Evolutionary conservation across 2,113 vertebrate species (phyloP), one percentile per base, ranked within the genome.

Genomic region (Promerops cafer): DNA sequence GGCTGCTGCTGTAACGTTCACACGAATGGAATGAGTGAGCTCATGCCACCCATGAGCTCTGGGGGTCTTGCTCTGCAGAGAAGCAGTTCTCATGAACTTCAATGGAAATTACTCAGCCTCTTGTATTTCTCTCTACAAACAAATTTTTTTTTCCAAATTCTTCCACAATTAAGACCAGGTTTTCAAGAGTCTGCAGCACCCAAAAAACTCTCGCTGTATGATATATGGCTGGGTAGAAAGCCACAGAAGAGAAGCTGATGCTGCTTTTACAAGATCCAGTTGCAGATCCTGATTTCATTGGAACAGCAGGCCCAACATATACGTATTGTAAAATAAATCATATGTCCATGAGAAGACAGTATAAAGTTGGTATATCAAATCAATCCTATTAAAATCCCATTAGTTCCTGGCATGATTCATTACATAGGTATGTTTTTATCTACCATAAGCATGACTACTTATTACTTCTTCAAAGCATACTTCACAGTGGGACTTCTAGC

Each of bases 1-100:
- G 24, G 56, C 42, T 84, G 39, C 19, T n/a, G 39, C 22, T 40
- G 2, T 35, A 33, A 23, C 0, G 0, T n/a, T 79, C 28, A 15
- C 37, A 18, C 0, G 1, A 33, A 44, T 3, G 1, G 5, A 80
- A 30, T 17, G 52, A 66, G 13, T 1, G 47, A 66, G 16, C 11
- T 95, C 18, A n/a, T 14, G 30, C 37, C 14, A 33, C 10, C 15
- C 24, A 13, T 11, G 12, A 13, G n/a, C n/a, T 61, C 75, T 61
- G 35, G 8, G 22, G 26, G 9, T 66, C 45, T 65, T 47, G 18
- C 17, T 57, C 13, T 69, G 37, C 33, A 75, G n/a, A 74, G 39
- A 5, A 83, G 74, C 19, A 80, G 7, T 44, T 78, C 64, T 52
- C 47, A 49, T 13, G 16, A 44, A 45, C 6, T 71, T 86, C 71